Conservation (phyloP, 2,888 invertebrate genomes). For the Pristionchus arcanus region DNA sequence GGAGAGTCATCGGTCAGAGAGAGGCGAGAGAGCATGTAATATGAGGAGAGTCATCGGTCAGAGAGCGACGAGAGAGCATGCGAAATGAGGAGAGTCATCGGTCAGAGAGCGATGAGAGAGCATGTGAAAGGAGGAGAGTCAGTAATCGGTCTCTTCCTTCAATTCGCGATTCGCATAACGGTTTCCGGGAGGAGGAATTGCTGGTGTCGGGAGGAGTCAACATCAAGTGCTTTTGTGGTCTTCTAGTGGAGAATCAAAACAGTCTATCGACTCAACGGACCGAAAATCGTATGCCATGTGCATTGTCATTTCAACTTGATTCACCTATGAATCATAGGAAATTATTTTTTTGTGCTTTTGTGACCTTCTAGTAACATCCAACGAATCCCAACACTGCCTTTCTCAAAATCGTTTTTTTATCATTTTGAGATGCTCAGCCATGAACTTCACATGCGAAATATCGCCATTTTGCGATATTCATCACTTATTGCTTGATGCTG, state of each 20-base stretch:
- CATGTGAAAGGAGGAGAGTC: background rate
- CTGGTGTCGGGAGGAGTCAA: background rate
- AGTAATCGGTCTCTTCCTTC: background rate
- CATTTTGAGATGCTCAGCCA: too few relatives aligned
- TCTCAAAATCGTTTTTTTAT: too few relatives aligned
- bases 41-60: background rate
- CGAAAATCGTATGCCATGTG: too few relatives aligned
- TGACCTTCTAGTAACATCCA: too few relatives aligned
- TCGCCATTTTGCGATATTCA: too few relatives aligned
- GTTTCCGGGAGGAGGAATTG: background rate
- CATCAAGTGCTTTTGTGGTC: background rate
- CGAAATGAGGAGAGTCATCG: background rate
- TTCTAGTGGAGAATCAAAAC: background rate
- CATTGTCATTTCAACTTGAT: too few relatives aligned
- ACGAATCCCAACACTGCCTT: too few relatives aligned
- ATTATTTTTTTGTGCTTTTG: too few relatives aligned
- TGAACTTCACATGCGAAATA: too few relatives aligned
- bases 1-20: too few relatives aligned
- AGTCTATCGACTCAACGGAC: background rate
- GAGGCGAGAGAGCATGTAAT: background rate
- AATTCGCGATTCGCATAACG: background rate
- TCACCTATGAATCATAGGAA: too few relatives aligned
- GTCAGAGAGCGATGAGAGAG: background rate
- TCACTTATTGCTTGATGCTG: background rate
- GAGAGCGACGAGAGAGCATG: background rate